phyloP scores from a whole-genome alignment of 2,113 vertebrate species.

The Python bivittatus region DNA sequence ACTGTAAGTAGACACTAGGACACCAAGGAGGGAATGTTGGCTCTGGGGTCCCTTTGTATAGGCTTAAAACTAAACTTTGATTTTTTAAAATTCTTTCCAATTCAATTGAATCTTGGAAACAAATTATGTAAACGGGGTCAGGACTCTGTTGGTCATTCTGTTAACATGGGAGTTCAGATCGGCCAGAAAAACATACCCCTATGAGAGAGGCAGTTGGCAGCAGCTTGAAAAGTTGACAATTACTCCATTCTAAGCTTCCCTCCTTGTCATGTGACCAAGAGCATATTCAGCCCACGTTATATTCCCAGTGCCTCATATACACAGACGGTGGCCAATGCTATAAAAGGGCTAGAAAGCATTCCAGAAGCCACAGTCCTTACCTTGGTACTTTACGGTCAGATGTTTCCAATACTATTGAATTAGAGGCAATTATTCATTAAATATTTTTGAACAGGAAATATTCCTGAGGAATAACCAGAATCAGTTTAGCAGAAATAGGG shows the following conservation, averaged over 20 bases:
- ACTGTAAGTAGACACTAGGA: constrained; percentile 74
- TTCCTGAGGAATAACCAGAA: background rate
- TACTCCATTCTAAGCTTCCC: background rate
- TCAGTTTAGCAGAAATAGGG: background rate
- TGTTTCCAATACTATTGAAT: background rate
- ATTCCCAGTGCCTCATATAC: background rate
- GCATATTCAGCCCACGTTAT: background rate
- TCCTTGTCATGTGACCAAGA: background rate
- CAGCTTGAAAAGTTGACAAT: background rate
- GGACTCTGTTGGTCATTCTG: background rate
- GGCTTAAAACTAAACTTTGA: background rate
- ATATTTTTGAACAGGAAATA: background rate
- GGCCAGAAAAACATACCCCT: background rate
- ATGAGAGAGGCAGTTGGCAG: background rate
- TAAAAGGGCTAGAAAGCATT: background rate
- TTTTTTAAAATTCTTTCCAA: background rate
- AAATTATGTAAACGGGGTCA: background rate
- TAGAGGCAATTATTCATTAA: background rate
- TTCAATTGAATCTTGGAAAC: background rate
- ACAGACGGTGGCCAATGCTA: background rate
- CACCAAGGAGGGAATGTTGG: background rate
- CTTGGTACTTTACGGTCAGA: background rate
- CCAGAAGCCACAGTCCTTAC: background rate
- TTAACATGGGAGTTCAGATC: background rate
- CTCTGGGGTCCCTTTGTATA: background rate